phyloP scores from a whole-genome alignment of 1,140 invertebrate species.

The fruit fly (Drosophila melanogaster) region DNA sequence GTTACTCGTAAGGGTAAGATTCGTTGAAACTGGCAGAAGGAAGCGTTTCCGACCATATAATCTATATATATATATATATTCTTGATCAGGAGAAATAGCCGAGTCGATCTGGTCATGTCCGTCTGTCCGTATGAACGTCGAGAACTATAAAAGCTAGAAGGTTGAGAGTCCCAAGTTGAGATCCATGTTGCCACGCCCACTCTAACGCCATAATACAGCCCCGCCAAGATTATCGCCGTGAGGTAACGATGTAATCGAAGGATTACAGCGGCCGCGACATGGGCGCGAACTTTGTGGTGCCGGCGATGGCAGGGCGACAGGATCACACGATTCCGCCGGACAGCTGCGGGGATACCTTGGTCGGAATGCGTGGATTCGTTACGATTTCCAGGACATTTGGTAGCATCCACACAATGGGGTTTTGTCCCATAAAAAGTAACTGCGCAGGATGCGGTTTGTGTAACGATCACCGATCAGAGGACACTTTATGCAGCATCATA shows the following conservation, averaged over 20 bases:
- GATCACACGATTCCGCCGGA: slow-evolving; percentile 12
- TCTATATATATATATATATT: no score
- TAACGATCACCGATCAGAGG: slow-evolving; percentile 14
- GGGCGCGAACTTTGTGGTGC: slow-evolving; percentile 74
- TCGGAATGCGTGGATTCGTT: slow-evolving; percentile 30
- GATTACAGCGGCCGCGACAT: slow-evolving; percentile 69
- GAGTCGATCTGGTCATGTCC: no score
- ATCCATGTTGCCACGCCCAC: no score
- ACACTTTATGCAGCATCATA: slow-evolving; percentile 60
- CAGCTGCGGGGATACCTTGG: slow-evolving; percentile 24
- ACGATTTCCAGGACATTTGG: slow-evolving; percentile 27
- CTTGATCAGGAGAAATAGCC: no score
- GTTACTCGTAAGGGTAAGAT: no score
- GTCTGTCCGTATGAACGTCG: no score
- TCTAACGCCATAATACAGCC: no score
- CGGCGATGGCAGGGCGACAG: neutral
- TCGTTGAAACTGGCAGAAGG: no score
- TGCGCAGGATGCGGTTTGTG: slow-evolving; percentile 27
- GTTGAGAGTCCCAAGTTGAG: no score
- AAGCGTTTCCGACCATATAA: no score
- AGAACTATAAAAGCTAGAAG: no score
- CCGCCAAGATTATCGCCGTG: slow-evolving; percentile 47
- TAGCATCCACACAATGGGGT: slow-evolving; percentile 1
- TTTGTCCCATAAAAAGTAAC: slow-evolving; percentile 14
- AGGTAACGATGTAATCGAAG: slow-evolving; percentile 61